Evolutionary conservation across 2,888 invertebrate species (phyloP), one percentile per base, ranked within the genome.

Genomic region (Bombylius major): DNA sequence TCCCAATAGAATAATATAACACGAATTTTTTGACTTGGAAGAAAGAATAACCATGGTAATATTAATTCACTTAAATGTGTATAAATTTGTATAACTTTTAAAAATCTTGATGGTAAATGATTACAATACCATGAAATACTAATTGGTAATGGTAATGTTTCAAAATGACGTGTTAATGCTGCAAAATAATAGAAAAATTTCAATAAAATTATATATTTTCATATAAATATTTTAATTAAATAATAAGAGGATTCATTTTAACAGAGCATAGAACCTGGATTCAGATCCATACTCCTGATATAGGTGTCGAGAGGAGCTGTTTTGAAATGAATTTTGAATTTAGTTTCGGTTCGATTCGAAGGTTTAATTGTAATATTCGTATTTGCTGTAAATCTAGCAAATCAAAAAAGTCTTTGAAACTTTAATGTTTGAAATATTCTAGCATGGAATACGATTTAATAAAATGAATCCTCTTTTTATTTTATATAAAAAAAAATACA

Each of bases 141-240:
- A 9, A 83, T 84, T 39, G 89, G 89, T 60, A 89, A 75, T 64
- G 85, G 85, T 76, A 87, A 83, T 1, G 83, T 81, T 71, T 88
- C 83, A 71, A 86, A 88, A 69, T 87, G 83, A 61, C 81, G 77
- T 60, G 76, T 77, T 49, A 84, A 69, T 56, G 82, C 84, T 82
- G 51, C 14, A 50, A 49, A 45, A 12, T 14, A 34, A 33, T 34
- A n/a, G 23, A 1, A 33, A 48, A 32, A 33, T 32, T 13, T 33
- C 32, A 51, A 7, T 66, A 46, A 76, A 75, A 59, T 33, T 34
- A 36, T 50, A n/a, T 7, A 39, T 45, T 32, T 13, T 11, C 36
- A 14, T 31, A 49, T 53, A 13, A 46, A 12, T 33, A 47, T 33
- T 39, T 11, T 23, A 23, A 23, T 23, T 23, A 23, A 23, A 23